Evolutionary conservation across 1,140 invertebrate species (phyloP).

Genomic region (Heliconius hermathena): DNA sequence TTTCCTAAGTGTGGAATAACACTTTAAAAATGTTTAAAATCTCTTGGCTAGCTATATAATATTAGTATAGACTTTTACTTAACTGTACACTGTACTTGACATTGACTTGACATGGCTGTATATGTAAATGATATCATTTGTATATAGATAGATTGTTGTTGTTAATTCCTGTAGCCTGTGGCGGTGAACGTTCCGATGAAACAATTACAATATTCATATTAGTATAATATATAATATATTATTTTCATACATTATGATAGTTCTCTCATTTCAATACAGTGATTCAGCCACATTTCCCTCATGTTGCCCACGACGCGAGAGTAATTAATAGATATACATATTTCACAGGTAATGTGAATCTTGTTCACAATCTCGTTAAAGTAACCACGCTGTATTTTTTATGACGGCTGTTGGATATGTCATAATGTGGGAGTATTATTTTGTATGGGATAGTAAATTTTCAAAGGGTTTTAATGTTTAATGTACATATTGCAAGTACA

Average conservation of each 20-base stretch:
- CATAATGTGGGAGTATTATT: not conserved
- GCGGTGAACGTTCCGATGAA: not conserved
- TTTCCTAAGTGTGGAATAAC: too few species aligned
- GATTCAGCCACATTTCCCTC: constrained; percentile 10
- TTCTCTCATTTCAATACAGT: not conserved
- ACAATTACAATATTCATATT: not conserved
- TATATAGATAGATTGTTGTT: not conserved
- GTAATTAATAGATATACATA: constrained; percentile 11
- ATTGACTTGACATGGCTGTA: too few species aligned
- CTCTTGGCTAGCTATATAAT: too few species aligned
- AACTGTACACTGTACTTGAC: too few species aligned
- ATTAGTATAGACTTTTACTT: too few species aligned
- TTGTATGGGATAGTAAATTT: not conserved
- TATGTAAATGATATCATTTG: too few species aligned
- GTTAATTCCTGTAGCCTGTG: not conserved
- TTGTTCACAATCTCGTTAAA: not conserved
- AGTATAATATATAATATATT: constrained; percentile 1
- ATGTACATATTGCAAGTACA: not conserved
- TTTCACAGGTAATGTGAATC: not conserved
- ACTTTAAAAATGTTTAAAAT: too few species aligned
- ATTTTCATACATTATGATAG: constrained; percentile 11
- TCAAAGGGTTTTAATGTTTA: not conserved
- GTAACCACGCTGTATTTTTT: not conserved
- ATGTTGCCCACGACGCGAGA: not conserved
- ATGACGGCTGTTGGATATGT: not conserved